Conservation (phyloP, 2,113 vertebrate species). For the Gnathochromis pfefferi region DNA sequence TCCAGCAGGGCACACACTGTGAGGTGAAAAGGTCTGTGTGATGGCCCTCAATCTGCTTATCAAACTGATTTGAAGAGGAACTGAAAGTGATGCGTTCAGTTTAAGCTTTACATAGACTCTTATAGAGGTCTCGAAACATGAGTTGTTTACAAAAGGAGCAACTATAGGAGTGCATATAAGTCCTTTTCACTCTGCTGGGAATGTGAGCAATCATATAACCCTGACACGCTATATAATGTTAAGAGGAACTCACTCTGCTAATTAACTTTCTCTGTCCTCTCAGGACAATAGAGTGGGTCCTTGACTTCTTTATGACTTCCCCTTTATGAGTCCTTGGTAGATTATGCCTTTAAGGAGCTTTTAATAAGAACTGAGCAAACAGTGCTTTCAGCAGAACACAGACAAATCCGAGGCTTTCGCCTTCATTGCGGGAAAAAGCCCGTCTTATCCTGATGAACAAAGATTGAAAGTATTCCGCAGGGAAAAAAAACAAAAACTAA, state of each 20-base stretch:
- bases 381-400: conserved; percentile 34
- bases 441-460: background rate
- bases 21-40: conserved; percentile 24
- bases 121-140: background rate
- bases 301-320: conserved; percentile 64
- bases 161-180: background rate
- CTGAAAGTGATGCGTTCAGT: background rate
- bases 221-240: background rate
- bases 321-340: conserved; percentile 42
- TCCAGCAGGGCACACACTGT: background rate
- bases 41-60: conserved; percentile 2
- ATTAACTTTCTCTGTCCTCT: conserved; percentile 50
- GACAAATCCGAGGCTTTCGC: background rate
- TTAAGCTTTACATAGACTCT: background rate
- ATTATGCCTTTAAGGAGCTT: conserved; percentile 42
- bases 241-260: conserved; percentile 34
- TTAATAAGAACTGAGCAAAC: conserved; percentile 62
- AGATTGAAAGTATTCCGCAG: background rate
- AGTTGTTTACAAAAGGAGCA: background rate
- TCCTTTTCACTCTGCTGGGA: background rate
- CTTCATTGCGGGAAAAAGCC: conserved; percentile 22
- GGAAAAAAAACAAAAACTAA: background rate
- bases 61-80: background rate
- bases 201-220: background rate
- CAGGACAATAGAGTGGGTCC: conserved; percentile 43